A percentile compares a stretch with the other conserved stretches of the same genome.
phyloP scores from a whole-genome alignment of 2,888 invertebrate genomes.

The Xestia sexstrigata region DNA sequence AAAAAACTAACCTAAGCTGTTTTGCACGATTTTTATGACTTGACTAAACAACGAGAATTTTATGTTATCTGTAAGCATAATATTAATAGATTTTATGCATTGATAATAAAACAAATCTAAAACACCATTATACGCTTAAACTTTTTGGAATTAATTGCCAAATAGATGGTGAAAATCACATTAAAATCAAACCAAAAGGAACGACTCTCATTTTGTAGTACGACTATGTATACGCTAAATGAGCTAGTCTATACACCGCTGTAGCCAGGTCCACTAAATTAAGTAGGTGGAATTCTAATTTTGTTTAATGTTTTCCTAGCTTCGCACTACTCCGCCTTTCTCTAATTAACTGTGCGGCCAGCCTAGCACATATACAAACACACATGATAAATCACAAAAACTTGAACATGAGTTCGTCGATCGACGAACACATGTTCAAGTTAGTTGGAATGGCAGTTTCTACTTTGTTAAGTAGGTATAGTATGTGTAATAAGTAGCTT shows the following conservation, averaged over 20 bases:
- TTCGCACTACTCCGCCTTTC: not conserved
- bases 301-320: not conserved
- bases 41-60: not conserved
- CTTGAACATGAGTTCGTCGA: slow-evolving; percentile 14
- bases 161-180: not conserved
- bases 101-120: not conserved
- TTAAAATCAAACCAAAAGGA: not conserved
- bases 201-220: no score
- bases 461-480: slow-evolving; percentile 43
- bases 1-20: not conserved
- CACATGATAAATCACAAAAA: slow-evolving; percentile 4
- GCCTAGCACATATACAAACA: not conserved
- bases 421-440: slow-evolving; percentile 23
- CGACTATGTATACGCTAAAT: not conserved
- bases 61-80: not conserved
- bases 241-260: not conserved
- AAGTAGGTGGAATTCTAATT: slow-evolving; percentile 17
- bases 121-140: not conserved
- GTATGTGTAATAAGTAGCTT: slow-evolving; percentile 2
- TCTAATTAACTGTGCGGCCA: not conserved
- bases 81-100: not conserved
- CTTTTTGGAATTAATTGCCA: not conserved
- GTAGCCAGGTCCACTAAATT: no score
- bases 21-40: not conserved
- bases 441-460: slow-evolving; percentile 43